phyloP scores from a whole-genome alignment of 1,140 invertebrate genomes.

The Drosophila neocordata region DNA sequence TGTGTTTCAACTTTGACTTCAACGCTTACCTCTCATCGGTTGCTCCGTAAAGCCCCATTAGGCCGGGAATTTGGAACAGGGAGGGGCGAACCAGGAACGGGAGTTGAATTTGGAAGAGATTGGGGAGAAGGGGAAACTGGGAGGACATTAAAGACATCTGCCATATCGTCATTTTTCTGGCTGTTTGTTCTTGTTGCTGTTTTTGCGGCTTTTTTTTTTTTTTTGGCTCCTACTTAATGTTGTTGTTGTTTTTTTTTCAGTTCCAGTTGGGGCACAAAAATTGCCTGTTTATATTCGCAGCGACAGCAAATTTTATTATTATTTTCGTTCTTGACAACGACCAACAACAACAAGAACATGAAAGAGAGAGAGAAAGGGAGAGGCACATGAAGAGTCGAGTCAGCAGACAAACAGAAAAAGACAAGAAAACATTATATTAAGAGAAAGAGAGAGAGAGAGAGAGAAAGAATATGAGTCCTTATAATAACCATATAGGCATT shows the following conservation, averaged over 20 bases:
- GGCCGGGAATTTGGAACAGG: conserved; percentile 38
- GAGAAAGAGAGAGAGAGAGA: neutral
- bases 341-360: conserved; percentile 28
- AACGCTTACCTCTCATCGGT: conserved; percentile 16
- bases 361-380: neutral
- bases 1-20: conserved; percentile 12
- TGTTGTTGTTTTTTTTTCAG: conserved; percentile 59
- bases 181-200: conserved; percentile 28
- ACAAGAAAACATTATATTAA: neutral
- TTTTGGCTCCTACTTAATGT: conserved; percentile 25
- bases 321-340: conserved; percentile 77
- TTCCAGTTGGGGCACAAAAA: conserved; percentile 58
- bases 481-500: conserved; percentile 1
- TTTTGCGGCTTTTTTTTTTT: conserved; percentile 32
- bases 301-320: conserved; percentile 80
- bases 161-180: conserved; percentile 38
- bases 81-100: too few relatives aligned
- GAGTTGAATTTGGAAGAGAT: neutral
- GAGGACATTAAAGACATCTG: conserved; percentile 77
- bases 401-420: neutral
- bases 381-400: too few relatives aligned
- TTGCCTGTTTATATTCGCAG: conserved; percentile 80
- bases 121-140: neutral
- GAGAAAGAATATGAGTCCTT: neutral
- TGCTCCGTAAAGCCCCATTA: conserved; percentile 71